Conservation (phyloP, 2,888 invertebrate genomes). For the Netelia melanura region DNA sequence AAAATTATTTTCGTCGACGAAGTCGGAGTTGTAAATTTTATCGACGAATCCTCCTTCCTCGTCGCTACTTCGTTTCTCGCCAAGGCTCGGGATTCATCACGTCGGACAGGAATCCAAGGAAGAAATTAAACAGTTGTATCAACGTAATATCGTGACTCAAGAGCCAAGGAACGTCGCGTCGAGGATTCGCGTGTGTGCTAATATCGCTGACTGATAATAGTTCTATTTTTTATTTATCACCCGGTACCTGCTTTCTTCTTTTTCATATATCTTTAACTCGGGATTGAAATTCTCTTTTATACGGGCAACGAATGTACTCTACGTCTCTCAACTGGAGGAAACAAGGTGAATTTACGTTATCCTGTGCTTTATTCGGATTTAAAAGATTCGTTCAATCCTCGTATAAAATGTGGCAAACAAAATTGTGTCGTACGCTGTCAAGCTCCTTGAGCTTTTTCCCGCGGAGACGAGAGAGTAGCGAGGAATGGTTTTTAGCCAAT, state of each 20-base stretch:
- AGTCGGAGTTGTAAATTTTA: constrained; percentile 9
- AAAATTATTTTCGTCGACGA: constrained; percentile 8
- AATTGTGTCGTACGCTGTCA: background rate
- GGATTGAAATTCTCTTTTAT: background rate
- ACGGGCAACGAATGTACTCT: constrained; percentile 1
- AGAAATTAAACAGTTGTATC: background rate
- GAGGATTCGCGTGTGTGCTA: constrained; percentile 64
- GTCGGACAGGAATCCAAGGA: constrained; percentile 3
- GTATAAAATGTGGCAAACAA: background rate
- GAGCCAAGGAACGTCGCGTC: constrained; percentile 61
- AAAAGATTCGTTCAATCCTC: constrained; percentile 5
- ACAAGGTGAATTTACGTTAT: constrained; percentile 36
- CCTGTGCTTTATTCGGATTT: background rate
- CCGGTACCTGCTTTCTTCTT: constrained; percentile 13
- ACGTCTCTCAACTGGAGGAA: constrained; percentile 34
- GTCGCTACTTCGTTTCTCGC: constrained; percentile 4
- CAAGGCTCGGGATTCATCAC: background rate
- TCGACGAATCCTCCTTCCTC: background rate
- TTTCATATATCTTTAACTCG: background rate
- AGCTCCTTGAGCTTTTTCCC: background rate
- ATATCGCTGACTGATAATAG: constrained; percentile 7
- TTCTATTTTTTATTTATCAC: constrained; percentile 2
- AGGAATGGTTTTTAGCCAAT: constrained; percentile 5
- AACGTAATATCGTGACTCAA: constrained; percentile 31
- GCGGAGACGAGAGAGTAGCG: background rate